A percentile compares a stretch with the other conserved stretches of the same genome.
Evolutionary conservation across 2,797 vertebrate genomes (phyloP).

Genomic region (Microhierax caerulescens): DNA sequence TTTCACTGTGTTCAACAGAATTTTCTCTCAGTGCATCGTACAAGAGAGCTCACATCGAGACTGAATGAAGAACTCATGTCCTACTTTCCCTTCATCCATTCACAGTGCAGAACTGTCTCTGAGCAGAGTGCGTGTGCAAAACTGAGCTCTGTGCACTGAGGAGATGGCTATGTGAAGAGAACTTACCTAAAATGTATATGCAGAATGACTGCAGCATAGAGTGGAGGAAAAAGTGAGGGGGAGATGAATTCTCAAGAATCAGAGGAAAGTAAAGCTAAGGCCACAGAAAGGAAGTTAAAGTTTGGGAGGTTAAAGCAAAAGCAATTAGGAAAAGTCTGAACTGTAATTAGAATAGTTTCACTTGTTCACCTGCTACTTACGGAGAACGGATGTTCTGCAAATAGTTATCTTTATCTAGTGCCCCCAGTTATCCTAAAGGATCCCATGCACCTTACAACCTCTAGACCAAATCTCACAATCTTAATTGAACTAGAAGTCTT

Average conservation of each 20-base stretch:
- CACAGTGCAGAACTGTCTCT: neutral
- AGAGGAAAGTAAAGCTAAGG: neutral
- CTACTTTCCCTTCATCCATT: neutral
- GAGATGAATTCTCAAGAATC: neutral
- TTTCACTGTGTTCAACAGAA: neutral
- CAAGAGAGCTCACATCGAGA: neutral
- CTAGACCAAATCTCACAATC: neutral
- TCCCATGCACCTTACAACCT: neutral
- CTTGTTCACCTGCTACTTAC: neutral
- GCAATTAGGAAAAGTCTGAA: neutral
- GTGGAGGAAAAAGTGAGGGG: neutral
- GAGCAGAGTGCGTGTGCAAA: neutral
- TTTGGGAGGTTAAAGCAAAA: neutral
- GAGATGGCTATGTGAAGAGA: neutral
- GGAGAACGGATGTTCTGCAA: neutral
- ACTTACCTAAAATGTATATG: neutral
- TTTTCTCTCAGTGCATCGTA: neutral
- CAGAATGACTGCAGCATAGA: neutral
- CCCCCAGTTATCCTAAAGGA: neutral
- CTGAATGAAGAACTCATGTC: neutral
- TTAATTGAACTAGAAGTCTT: neutral
- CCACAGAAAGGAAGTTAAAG: neutral
- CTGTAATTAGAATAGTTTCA: neutral
- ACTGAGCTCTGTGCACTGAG: neutral
- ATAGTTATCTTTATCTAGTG: neutral